Evolutionary conservation across 2,113 vertebrate genomes (phyloP).

Genomic region (Percopsis transmontana): DNA sequence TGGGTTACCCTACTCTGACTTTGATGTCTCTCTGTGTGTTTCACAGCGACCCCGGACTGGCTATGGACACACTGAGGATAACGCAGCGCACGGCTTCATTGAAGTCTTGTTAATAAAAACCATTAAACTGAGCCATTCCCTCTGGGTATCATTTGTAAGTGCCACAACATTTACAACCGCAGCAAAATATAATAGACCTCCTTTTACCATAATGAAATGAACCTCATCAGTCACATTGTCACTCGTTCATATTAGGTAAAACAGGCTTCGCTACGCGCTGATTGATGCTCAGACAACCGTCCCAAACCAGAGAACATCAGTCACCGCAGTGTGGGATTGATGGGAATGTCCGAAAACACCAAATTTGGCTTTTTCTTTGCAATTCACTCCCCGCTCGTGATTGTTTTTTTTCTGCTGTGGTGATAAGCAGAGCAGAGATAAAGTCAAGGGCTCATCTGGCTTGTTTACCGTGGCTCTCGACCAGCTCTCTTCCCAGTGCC

Average conservation of each 20-base stretch:
- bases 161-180: slow-evolving; percentile 8
- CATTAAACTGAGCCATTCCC: no score
- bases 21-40: no score
- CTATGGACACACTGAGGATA: no score
- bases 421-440: slow-evolving; percentile 44
- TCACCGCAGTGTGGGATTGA: slow-evolving; percentile 36
- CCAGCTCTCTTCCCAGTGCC: slow-evolving; percentile 11
- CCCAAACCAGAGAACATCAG: slow-evolving; percentile 41
- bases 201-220: slow-evolving; percentile 28
- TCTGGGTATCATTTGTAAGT: no score
- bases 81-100: no score
- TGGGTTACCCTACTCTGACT: no score
- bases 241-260: slow-evolving; percentile 18
- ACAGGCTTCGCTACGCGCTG: slow-evolving; percentile 20
- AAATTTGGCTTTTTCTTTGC: slow-evolving; percentile 35
- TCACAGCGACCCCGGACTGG: no score
- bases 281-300: slow-evolving; percentile 48
- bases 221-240: slow-evolving; percentile 46
- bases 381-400: slow-evolving; percentile 48
- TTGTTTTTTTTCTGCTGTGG: slow-evolving; percentile 24
- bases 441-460: slow-evolving; percentile 17
- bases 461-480: not conserved
- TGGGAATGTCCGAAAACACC: slow-evolving; percentile 47
- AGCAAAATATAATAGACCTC: slow-evolving; percentile 25
- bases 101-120: no score